Conservation (phyloP, 2,888 invertebrate species). For the Bembecia ichneumoniformis region DNA sequence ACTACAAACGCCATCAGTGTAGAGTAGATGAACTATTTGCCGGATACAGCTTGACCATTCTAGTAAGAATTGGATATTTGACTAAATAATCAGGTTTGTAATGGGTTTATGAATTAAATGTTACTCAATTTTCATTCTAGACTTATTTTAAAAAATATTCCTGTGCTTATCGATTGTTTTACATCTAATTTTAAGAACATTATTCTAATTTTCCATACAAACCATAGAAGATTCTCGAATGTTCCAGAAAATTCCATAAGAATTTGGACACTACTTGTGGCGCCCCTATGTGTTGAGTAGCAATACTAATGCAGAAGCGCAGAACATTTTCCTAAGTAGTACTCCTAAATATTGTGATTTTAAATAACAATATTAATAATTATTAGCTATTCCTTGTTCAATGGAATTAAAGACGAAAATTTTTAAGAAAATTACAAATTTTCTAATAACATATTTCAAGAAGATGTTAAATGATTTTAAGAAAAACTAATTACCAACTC, state of each 20-base stretch:
- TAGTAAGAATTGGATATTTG: slow-evolving; percentile 20
- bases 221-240: slow-evolving; percentile 40
- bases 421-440: no score
- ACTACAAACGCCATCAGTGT: slow-evolving; percentile 31
- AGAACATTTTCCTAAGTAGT: not conserved
- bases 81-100: slow-evolving; percentile 11
- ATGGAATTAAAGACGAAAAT: no score
- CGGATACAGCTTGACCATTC: slow-evolving; percentile 53
- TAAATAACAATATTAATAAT: no score
- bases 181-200: not conserved
- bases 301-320: slow-evolving; percentile 7
- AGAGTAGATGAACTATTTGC: slow-evolving; percentile 23
- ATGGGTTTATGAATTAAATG: slow-evolving; percentile 15
- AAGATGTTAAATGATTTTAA: no score
- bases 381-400: no score
- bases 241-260: slow-evolving; percentile 30
- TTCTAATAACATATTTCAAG: no score
- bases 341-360: no score
- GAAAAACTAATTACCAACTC: no score
- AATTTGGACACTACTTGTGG: slow-evolving; percentile 6
- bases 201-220: not conserved
- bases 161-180: no score
- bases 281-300: slow-evolving; percentile 29
- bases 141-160: no score
- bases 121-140: no score